phyloP scores from a whole-genome alignment of 2,797 vertebrate genomes.

The Rhodeus uyekii region DNA sequence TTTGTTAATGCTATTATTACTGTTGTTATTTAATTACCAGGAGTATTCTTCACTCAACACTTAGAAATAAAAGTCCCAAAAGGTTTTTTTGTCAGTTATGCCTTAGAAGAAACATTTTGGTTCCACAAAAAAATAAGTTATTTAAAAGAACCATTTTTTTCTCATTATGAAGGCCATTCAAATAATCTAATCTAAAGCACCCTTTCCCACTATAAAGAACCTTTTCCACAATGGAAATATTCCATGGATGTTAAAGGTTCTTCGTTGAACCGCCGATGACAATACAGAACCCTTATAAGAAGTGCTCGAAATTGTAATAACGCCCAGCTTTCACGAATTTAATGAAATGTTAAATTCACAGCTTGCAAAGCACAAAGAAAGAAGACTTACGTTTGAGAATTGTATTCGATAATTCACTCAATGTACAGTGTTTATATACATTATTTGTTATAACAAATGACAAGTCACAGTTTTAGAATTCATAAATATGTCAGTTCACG shows the following conservation, averaged over 20 bases:
- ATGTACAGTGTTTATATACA: conserved; percentile 57
- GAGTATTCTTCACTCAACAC: background rate
- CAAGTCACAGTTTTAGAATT: conserved; percentile 53
- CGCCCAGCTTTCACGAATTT: background rate
- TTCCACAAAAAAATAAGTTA: background rate
- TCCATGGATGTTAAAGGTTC: background rate
- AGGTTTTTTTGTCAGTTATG: background rate
- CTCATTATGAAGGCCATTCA: background rate
- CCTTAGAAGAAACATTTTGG: background rate
- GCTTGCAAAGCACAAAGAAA: background rate
- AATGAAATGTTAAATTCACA: background rate
- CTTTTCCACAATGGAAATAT: background rate
- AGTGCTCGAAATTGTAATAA: background rate
- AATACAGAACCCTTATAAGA: background rate
- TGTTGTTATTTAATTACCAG: background rate
- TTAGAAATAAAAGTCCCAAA: background rate
- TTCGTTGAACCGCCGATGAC: background rate
- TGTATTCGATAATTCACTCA: conserved; percentile 51
- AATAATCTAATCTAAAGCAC: background rate
- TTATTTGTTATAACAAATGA: conserved; percentile 46
- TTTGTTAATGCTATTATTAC: background rate
- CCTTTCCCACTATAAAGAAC: background rate
- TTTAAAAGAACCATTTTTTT: background rate
- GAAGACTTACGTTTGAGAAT: conserved; percentile 37
- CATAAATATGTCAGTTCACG: conserved; percentile 45